Evolutionary conservation across 2,113 vertebrate genomes (phyloP), one percentile per base, ranked within the genome.

Genomic region (Cranoglanis bouderius): DNA sequence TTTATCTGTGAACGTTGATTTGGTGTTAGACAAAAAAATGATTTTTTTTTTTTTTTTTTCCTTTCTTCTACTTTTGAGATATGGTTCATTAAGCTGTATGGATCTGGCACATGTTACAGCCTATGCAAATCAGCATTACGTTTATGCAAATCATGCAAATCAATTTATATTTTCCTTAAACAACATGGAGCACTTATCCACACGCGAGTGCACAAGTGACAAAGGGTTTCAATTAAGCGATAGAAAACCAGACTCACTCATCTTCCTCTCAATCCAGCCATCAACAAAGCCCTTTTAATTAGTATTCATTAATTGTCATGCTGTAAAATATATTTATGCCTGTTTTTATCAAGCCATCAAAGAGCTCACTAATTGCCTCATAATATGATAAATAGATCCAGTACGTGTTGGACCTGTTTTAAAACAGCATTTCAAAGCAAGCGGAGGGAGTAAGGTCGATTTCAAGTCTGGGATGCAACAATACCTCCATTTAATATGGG

Each of bases 281-380:
- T 94, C 93, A 93, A 94, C 93, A 95, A 94, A 94, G 91, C 92
- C 93, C 91, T 94, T 95, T 94, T 95, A 95, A 95, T 96, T 95
- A 95, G 94, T 94, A 95, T 92, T 93, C 95, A 95, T 95, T 95
- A 94, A 96, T 95, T 94, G 93, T 90, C 89, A 82, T 87, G 91
- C 91, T 93, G 89, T 91, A 89, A 90, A 92, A 91, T 91, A 87
- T 85, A 91, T 92, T 94, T 92, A 94, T 95, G 94, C 94, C 90
- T 90, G 82, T 90, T 91, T 90, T 92, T 90, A 91, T 93, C 91
- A 88, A 91, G 86, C 89, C 90, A 92, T 95, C 93, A 95, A 95
- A 95, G 94, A 95, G 94, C 91, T 92, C n/a, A 65, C 93, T 95
- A 95, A 95, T 96, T 92, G 94, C 92, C 91, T 93, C 89, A 91